Evolutionary conservation across 2,797 vertebrate species (phyloP).

Genomic region (Peromyscus aztecus): DNA sequence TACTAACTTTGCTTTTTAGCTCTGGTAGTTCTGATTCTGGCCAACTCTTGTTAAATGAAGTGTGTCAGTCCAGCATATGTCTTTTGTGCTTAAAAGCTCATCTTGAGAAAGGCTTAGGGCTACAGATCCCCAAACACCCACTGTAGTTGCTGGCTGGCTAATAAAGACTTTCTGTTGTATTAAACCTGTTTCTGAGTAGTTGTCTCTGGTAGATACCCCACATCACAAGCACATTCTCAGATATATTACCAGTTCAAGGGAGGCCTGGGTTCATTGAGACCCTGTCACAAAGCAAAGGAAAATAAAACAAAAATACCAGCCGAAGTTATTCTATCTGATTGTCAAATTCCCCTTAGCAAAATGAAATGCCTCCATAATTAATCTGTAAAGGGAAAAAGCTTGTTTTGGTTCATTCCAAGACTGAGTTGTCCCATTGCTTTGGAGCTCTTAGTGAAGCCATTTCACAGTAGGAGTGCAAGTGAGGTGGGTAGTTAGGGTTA

Average conservation of each 20-base stretch:
- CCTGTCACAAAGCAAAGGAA: too few relatives aligned
- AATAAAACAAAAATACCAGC: not conserved
- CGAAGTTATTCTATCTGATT: not conserved
- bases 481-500: not conserved
- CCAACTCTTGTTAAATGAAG: not conserved
- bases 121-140: not conserved
- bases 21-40: not conserved
- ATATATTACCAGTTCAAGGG: not conserved
- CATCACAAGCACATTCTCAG: not conserved
- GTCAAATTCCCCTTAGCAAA: not conserved
- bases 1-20: not conserved
- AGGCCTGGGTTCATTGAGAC: not conserved
- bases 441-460: not conserved
- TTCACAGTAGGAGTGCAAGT: not conserved
- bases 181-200: not conserved
- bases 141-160: not conserved
- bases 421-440: not conserved
- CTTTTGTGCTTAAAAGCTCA: not conserved
- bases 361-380: not conserved
- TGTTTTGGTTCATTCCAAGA: not conserved
- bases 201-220: not conserved
- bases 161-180: not conserved
- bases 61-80: not conserved
- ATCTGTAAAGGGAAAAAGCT: not conserved
- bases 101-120: not conserved